phyloP scores from a whole-genome alignment of 2,888 invertebrate genomes.

The Leucophenga maculata region DNA sequence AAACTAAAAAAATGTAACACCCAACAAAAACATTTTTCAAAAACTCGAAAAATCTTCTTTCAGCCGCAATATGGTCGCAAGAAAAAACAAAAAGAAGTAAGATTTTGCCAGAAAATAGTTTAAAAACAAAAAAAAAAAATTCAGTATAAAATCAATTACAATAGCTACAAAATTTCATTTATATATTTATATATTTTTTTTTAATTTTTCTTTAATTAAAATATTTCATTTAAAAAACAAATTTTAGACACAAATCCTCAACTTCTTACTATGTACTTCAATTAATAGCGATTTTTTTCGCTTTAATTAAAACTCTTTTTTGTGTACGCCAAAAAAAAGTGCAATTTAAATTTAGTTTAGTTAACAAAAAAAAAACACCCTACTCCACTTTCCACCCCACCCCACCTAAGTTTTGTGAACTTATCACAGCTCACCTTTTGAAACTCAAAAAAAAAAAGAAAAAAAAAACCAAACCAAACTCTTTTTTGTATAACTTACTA shows the following conservation, averaged over 20 bases:
- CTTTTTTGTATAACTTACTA: too few species aligned
- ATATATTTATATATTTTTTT: constrained; percentile 26
- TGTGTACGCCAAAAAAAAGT: too few species aligned
- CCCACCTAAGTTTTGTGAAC: too few species aligned
- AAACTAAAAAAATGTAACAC: constrained; percentile 20
- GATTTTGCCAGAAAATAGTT: constrained; percentile 74
- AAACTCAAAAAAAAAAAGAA: too few species aligned
- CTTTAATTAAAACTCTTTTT: too few species aligned
- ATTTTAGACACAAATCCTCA: constrained; percentile 9
- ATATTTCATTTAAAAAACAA: constrained; percentile 72
- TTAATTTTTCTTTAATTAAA: neutral
- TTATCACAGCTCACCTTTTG: too few species aligned
- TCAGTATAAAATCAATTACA: constrained; percentile 28
- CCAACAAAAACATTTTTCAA: constrained; percentile 20
- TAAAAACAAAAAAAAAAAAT: constrained; percentile 33
- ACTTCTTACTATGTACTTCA: constrained; percentile 17
- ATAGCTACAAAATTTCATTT: constrained; percentile 33
- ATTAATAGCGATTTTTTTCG: neutral
- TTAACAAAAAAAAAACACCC: too few species aligned
- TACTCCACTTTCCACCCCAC: too few species aligned
- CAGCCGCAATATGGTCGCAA: constrained; percentile 87
- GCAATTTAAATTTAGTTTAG: too few species aligned
- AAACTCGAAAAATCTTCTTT: constrained; percentile 69
- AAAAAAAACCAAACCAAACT: too few species aligned
- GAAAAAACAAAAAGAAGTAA: constrained; percentile 99